Evolutionary conservation across 2,888 invertebrate genomes (phyloP).

Genomic region (Hypena proboscidalis): DNA sequence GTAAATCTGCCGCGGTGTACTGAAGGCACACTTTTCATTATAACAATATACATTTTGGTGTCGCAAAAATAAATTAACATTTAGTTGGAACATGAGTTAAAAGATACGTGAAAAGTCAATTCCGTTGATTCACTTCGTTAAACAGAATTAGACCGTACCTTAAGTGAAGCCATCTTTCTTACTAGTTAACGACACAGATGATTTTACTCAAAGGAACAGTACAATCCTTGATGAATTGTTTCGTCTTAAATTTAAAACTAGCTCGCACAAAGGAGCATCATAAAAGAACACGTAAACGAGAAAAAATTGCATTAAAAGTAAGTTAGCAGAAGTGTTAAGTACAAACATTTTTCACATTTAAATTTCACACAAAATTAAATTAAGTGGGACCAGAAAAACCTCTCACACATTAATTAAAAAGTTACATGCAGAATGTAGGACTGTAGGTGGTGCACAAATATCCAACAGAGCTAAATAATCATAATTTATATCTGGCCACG

Average conservation of each 20-base stretch:
- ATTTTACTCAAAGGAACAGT: slow-evolving; percentile 1
- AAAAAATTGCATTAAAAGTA: neutral
- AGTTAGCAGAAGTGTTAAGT: neutral
- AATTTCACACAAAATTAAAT: slow-evolving; percentile 26
- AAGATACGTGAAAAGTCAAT: no score
- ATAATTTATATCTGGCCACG: slow-evolving; percentile 58
- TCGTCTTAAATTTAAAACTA: slow-evolving; percentile 8
- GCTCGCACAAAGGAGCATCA: slow-evolving; percentile 6
- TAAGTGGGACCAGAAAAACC: slow-evolving; percentile 21
- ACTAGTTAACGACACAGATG: neutral
- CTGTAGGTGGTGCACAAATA: slow-evolving; percentile 25
- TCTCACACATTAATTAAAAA: slow-evolving; percentile 34
- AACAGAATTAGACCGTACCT: no score
- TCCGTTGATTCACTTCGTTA: no score
- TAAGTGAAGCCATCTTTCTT: neutral
- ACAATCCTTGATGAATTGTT: slow-evolving; percentile 7
- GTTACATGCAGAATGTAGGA: slow-evolving; percentile 30
- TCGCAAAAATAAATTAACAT: neutral
- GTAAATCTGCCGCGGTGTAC: neutral
- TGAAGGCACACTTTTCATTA: neutral
- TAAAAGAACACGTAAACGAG: slow-evolving; percentile 1
- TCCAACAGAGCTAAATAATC: slow-evolving; percentile 48
- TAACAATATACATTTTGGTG: neutral
- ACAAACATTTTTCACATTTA: neutral
- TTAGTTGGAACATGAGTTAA: no score